These are phyloP conservation scores for Brienomyrus longianalis DNA, from an alignment of 2,113 vertebrate genomes.

Conservation along the genomic window DNA sequence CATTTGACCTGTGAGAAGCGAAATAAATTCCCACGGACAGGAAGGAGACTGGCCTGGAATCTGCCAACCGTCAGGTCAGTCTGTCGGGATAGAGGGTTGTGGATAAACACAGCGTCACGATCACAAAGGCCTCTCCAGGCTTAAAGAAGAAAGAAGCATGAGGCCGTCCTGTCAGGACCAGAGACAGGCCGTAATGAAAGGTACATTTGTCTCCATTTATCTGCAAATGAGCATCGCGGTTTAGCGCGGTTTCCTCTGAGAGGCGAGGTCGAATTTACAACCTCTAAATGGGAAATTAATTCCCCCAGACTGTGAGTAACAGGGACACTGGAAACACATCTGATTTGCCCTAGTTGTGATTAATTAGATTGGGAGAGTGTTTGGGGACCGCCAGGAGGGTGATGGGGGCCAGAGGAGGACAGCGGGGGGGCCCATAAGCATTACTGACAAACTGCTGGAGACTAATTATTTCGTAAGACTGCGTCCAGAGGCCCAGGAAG, in stretches of 20 bases:
- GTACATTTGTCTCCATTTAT: neutral
- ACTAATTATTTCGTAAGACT: neutral
- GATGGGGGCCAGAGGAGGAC: neutral
- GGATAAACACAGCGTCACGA: neutral
- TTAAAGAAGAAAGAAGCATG: neutral
- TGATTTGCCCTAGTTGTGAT: constrained; percentile 11
- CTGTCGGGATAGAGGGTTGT: neutral
- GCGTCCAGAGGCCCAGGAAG: neutral
- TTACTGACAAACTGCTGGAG: neutral
- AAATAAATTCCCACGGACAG: neutral
- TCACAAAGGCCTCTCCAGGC: neutral
- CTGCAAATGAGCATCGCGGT: neutral
- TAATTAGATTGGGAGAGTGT: constrained; percentile 10
- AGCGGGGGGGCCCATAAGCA: neutral
- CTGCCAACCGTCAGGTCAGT: neutral
- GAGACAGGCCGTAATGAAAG: neutral
- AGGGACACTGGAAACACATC: neutral
- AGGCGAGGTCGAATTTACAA: neutral
- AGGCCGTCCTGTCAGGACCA: neutral
- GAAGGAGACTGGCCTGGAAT: neutral
- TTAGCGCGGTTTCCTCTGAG: neutral
- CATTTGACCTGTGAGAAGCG: neutral
- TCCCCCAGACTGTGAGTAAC: neutral
- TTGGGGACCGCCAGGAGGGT: neutral
- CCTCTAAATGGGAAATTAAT: constrained; percentile 11